Evolutionary conservation across 2,888 invertebrate genomes (phyloP).

Genomic region (Limnephilus rhombicus): DNA sequence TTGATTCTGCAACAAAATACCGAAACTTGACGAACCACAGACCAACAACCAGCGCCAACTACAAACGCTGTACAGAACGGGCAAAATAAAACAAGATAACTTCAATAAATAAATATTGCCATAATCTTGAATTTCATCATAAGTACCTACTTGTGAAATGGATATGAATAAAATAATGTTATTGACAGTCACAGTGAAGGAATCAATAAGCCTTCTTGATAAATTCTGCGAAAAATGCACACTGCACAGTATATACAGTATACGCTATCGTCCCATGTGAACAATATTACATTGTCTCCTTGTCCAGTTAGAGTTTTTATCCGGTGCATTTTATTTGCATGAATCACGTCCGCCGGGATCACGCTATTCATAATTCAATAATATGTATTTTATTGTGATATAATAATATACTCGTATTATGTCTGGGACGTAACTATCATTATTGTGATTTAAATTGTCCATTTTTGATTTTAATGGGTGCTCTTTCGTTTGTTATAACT

Average conservation of each 20-base stretch:
- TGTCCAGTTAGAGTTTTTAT: background rate
- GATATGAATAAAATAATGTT: too few relatives aligned
- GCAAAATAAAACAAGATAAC: too few relatives aligned
- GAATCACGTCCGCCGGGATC: background rate
- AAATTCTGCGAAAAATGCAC: too few relatives aligned
- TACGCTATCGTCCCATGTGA: background rate
- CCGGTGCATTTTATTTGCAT: background rate
- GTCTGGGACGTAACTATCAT: background rate
- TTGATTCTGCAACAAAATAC: background rate
- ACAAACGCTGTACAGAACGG: too few relatives aligned
- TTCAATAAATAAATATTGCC: too few relatives aligned
- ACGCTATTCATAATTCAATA: background rate
- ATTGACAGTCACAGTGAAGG: too few relatives aligned
- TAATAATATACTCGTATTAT: too few relatives aligned
- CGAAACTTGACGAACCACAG: background rate
- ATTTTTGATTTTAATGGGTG: too few relatives aligned
- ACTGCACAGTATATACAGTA: too few relatives aligned
- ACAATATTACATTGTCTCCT: background rate
- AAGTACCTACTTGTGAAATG: too few relatives aligned
- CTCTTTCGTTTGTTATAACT: background rate
- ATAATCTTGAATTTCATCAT: too few relatives aligned
- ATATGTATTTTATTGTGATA: background rate
- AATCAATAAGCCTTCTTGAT: too few relatives aligned
- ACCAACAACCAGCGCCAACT: background rate
- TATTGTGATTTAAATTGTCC: background rate